Percentiles rank a stretch among this genome's conserved stretches.
Evolutionary conservation across 1,140 invertebrate species (phyloP).

Genomic region (Amyelois transitella): DNA sequence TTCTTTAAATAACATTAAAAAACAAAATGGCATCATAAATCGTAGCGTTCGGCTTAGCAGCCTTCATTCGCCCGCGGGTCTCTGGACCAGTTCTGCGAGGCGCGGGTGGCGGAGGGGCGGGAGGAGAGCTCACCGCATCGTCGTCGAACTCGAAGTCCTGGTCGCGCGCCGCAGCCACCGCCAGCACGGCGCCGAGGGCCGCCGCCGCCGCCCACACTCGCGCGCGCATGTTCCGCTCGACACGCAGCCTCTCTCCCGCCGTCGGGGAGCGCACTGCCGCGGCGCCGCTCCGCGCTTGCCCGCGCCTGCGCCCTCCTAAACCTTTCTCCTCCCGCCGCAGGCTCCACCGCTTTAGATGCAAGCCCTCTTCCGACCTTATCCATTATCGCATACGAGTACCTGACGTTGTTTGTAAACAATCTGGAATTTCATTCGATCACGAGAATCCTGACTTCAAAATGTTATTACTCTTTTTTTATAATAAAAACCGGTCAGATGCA

Average conservation of each 20-base stretch:
- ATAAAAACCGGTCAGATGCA: no score
- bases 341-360: not conserved
- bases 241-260: conserved; percentile 47
- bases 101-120: conserved; percentile 1
- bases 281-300: not conserved
- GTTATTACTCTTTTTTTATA: no score
- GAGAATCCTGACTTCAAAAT: no score
- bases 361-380: not conserved
- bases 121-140: conserved; percentile 29
- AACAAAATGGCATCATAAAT: not conserved
- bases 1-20: not conserved
- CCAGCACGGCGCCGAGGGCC: not conserved
- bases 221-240: conserved; percentile 5
- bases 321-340: not conserved
- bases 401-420: not conserved
- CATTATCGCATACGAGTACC: not conserved
- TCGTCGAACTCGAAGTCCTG: conserved; percentile 63
- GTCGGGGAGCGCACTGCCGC: not conserved
- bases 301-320: not conserved
- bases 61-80: not conserved
- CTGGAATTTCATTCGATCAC: no score
- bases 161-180: conserved; percentile 67
- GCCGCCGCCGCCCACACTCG: conserved; percentile 5
- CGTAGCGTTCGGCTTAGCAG: not conserved
- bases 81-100: not conserved